A percentile compares a stretch with the other conserved stretches of the same genome.
These are phyloP conservation scores for Ceratina australensis DNA, from an alignment of 1,140 invertebrate species.

Conservation along the genomic window DNA sequence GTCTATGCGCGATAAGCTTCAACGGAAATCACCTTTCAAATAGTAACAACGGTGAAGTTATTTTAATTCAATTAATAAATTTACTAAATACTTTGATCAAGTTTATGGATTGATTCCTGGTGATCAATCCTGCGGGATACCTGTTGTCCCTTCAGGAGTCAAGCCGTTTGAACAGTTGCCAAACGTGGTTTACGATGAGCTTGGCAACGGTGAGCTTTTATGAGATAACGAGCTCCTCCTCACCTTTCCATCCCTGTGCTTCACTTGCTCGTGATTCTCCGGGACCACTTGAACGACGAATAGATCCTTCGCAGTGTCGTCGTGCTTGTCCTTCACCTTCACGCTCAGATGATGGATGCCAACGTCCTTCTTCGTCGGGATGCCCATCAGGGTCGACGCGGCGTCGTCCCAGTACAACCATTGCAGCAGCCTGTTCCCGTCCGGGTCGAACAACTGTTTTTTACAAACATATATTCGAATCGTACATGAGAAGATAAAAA, in stretches of 20 bases:
- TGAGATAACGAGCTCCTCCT: conserved; percentile 18
- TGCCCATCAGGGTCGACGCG: conserved; percentile 78
- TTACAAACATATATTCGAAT: background rate
- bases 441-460: conserved; percentile 58
- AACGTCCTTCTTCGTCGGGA: conserved; percentile 81
- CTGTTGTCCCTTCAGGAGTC: conserved; percentile 53
- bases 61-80: no score
- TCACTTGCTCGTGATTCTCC: conserved; percentile 67
- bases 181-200: conserved; percentile 46
- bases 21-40: no score
- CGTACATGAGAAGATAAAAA: no score
- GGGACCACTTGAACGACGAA: conserved; percentile 82
- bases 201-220: background rate
- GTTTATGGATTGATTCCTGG: no score
- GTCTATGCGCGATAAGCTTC: no score
- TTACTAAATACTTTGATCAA: no score
- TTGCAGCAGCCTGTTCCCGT: conserved; percentile 53
- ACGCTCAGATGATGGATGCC: conserved; percentile 81
- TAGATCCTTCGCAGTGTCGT: conserved; percentile 76
- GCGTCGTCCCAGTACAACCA: conserved; percentile 77
- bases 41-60: no score
- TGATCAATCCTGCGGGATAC: conserved; percentile 17
- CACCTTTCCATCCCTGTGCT: conserved; percentile 73
- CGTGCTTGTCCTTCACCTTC: conserved; percentile 75
- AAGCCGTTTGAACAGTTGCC: conserved; percentile 56